Evolutionary conservation across 2,888 invertebrate genomes (phyloP).

Genomic region (Stenotaenia linearis): DNA sequence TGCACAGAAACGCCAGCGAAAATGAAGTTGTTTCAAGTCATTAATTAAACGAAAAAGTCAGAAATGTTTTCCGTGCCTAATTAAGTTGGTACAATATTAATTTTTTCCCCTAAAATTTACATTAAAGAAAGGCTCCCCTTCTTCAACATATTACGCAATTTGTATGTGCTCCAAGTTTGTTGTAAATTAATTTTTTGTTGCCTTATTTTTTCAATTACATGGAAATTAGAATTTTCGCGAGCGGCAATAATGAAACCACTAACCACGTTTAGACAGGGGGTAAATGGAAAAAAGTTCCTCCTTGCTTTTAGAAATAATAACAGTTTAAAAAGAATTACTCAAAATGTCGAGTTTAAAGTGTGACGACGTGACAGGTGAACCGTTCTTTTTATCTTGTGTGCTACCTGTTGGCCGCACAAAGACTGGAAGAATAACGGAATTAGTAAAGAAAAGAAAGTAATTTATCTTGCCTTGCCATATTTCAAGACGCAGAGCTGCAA

Average conservation of each 20-base stretch:
- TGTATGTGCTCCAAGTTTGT: background rate
- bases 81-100: conserved; percentile 4
- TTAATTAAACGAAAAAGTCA: background rate
- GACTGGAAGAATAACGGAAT: background rate
- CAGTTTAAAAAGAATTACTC: background rate
- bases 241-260: background rate
- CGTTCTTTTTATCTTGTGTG: background rate
- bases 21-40: background rate
- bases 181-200: conserved; percentile 5
- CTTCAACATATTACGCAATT: background rate
- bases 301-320: background rate
- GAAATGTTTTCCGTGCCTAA: background rate
- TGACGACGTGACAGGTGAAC: background rate
- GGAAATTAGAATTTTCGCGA: conserved; percentile 5
- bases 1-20: background rate
- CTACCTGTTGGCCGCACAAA: background rate
- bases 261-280: background rate
- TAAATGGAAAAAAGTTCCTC: background rate
- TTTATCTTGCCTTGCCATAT: conserved; percentile 11
- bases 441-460: background rate
- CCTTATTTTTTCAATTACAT: conserved; percentile 5
- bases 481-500: background rate
- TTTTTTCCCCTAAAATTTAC: conserved; percentile 1
- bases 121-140: background rate
- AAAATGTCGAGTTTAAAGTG: background rate